A percentile compares a stretch with the other conserved stretches of the same genome.
phyloP scores from a whole-genome alignment of 1,140 invertebrate genomes.

The Atta texana region DNA sequence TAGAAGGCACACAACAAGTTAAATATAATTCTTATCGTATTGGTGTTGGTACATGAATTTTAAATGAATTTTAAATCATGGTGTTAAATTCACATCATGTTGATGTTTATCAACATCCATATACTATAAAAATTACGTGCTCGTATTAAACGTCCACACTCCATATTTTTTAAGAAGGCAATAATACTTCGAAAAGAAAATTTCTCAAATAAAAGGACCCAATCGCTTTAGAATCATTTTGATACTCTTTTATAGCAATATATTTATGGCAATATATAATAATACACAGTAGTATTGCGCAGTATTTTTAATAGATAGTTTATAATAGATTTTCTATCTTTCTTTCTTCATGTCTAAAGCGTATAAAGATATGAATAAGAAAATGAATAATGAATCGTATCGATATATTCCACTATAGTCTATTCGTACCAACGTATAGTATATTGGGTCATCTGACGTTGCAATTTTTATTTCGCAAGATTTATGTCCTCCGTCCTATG shows the following conservation, averaged over 20 bases:
- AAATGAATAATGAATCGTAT: constrained; percentile 16
- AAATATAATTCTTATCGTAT: no score
- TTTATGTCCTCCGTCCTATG: constrained; percentile 51
- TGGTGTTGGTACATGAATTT: no score
- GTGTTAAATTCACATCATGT: no score
- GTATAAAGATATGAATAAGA: constrained; percentile 14
- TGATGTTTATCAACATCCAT: no score
- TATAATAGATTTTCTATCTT: background rate
- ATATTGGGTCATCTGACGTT: constrained; percentile 24
- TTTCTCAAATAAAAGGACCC: background rate
- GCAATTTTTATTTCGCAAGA: constrained; percentile 55
- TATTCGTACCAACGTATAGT: background rate
- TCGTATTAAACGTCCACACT: no score
- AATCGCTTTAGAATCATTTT: background rate
- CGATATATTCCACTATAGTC: background rate
- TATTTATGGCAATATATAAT: background rate
- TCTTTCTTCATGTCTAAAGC: background rate
- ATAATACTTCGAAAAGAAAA: background rate
- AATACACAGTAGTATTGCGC: background rate
- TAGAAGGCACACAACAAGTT: no score
- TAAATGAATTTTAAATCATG: no score
- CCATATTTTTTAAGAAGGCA: no score
- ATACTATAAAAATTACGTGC: no score
- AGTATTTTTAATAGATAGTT: background rate
- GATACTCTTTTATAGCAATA: background rate